These are phyloP conservation scores for Uria lomvia DNA, from an alignment of 2,113 vertebrate species.

Conservation along the genomic window DNA sequence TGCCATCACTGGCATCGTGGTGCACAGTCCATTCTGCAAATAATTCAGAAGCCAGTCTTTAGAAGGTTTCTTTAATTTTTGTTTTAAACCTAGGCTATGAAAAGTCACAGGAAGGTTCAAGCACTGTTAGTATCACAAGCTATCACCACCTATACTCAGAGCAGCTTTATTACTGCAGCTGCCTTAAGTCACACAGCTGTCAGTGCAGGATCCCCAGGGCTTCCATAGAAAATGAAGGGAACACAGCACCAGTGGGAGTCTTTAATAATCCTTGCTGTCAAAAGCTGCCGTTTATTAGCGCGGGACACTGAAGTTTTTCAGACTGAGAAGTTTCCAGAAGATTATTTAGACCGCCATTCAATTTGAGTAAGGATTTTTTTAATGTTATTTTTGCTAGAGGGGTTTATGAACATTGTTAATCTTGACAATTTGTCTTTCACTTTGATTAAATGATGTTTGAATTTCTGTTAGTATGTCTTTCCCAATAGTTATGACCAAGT, in stretches of 20 bases:
- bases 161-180: slow-evolving; percentile 45
- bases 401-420: background rate
- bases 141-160: slow-evolving; percentile 43
- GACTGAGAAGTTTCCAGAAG: slow-evolving; percentile 46
- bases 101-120: slow-evolving; percentile 54
- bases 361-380: background rate
- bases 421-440: background rate
- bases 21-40: slow-evolving; percentile 51
- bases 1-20: slow-evolving; percentile 11
- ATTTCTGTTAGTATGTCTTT: background rate
- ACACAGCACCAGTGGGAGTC: slow-evolving; percentile 22
- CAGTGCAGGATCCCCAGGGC: slow-evolving; percentile 6
- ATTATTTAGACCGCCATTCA: slow-evolving; percentile 39
- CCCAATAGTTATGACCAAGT: background rate
- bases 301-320: slow-evolving; percentile 9
- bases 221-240: slow-evolving; percentile 47
- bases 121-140: slow-evolving; percentile 61
- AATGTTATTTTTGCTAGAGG: background rate
- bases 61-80: slow-evolving; percentile 50
- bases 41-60: slow-evolving; percentile 65
- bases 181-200: slow-evolving; percentile 19
- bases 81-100: slow-evolving; percentile 60
- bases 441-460: background rate
- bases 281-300: slow-evolving; percentile 8
- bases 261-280: slow-evolving; percentile 40